Conservation (phyloP, 2,888 invertebrate species). For the Hartigia nigra region DNA sequence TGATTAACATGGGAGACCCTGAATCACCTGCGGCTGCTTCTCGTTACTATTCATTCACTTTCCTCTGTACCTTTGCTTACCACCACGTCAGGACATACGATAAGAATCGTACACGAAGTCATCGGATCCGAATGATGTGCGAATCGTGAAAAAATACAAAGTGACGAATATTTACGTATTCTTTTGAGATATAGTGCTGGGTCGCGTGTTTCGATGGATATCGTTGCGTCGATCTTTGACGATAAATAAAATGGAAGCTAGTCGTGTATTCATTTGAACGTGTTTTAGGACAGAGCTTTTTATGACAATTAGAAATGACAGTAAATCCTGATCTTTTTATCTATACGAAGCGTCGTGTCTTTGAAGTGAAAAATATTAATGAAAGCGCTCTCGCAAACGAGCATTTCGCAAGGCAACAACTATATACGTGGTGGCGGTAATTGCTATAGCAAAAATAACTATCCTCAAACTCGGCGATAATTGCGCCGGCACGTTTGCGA, state of each 20-base stretch:
- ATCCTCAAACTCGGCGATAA: background rate
- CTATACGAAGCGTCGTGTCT: background rate
- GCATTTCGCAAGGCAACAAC: background rate
- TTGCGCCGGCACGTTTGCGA: background rate
- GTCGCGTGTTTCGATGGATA: background rate
- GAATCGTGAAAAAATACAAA: background rate
- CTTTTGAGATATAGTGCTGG: background rate
- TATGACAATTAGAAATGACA: background rate
- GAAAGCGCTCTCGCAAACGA: background rate
- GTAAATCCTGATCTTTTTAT: background rate
- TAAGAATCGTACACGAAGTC: background rate
- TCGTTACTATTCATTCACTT: constrained; percentile 34
- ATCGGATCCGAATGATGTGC: background rate
- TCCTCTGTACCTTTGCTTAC: constrained; percentile 26
- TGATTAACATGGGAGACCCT: constrained; percentile 60
- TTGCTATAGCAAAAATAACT: background rate
- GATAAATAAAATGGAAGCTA: background rate
- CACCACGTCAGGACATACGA: background rate
- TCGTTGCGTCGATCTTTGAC: background rate
- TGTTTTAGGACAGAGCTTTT: background rate
- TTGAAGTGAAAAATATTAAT: background rate
- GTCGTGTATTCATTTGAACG: background rate
- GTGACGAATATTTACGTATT: background rate
- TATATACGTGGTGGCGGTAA: background rate
- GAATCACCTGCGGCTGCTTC: constrained; percentile 56